Evolutionary conservation across 2,797 vertebrate genomes (phyloP).

Genomic region (Australoheros facetus): DNA sequence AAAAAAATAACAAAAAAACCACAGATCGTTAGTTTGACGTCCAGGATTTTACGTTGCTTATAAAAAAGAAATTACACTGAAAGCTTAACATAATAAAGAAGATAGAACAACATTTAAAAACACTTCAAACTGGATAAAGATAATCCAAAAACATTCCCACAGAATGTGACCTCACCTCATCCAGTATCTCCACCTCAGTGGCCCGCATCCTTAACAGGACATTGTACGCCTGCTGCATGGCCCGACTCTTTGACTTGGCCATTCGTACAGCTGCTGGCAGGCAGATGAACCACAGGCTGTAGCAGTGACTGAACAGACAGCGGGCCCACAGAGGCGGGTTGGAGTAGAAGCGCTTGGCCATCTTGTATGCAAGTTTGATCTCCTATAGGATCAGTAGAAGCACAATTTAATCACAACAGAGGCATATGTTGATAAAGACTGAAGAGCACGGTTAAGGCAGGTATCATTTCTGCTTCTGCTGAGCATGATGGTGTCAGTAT

Average conservation of each 20-base stretch:
- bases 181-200: conserved; percentile 91
- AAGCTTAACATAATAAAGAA: not conserved
- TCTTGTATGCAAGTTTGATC: conserved; percentile 93
- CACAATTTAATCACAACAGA: not conserved
- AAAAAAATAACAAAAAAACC: not conserved
- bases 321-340: conserved; percentile 92
- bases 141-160: not conserved
- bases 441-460: not conserved
- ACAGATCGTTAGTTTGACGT: not conserved
- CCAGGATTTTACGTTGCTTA: not conserved
- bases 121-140: not conserved
- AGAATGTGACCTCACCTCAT: conserved; percentile 83
- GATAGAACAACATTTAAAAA: not conserved
- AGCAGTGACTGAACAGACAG: conserved; percentile 95
- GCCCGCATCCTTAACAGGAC: conserved; percentile 93
- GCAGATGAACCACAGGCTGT: conserved; percentile 98
- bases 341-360: conserved; percentile 89
- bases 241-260: conserved; percentile 88
- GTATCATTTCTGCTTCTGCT: accelerated
- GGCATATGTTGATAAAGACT: not conserved
- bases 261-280: conserved; percentile 89
- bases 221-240: conserved; percentile 93
- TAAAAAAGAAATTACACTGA: not conserved
- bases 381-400: conserved; percentile 79
- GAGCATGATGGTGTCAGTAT: not conserved